Base-by-base conservation (phyloP, 2,888 invertebrate species). In the Masnerella sp. region DNA sequence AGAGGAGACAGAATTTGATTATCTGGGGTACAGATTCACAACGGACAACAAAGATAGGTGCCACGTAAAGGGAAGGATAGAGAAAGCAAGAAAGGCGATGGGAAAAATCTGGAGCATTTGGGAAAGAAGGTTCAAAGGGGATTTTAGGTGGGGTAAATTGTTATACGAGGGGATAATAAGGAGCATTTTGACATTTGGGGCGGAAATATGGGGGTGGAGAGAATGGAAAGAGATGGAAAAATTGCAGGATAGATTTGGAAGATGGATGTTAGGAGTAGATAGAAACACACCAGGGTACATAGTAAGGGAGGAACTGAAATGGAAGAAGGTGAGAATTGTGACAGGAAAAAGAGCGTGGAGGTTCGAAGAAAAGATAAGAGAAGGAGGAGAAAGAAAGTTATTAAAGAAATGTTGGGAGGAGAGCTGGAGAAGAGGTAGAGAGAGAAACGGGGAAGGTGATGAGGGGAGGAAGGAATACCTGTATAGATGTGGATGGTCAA, bases 401-500 rank as follows among this genome's bases (percentile, higher is more conserved):
- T 12, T 38, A 14, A 38, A 38, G 9, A 38, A 9, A 17, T 38
- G 17, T 17, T 9, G 15, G 17, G 38, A 38, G 9, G 17, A 38
- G 17, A 38, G 17, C 9, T 15, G 14, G 28, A 15, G 30, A 15
- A 15, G 15, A 8, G 5, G 4, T 2, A 15, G n/a, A 17, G n/a
- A 5, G 15, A 15, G 25, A 28, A 14, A 7, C 5, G 22, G 22
- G 30, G n/a, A n/a, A n/a, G n/a, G n/a, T n/a, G 15, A 11, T 3
- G 28, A 5, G 2, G 14, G 15, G n/a, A 18, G 51, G 32, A 34
- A 12, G 5, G 11, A 42, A 1, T 56, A 56, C 38, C 9, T 56
- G 32, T 42, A 22, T 5, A 42, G 56, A 8, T 42, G 42, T 32
- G 56, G 30, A 0, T 56, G 56, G 42, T 42, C 56, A 11, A 2